Evolutionary conservation across 2,797 vertebrate genomes (phyloP).

Genomic region (Enteromius thamalakanensis): DNA sequence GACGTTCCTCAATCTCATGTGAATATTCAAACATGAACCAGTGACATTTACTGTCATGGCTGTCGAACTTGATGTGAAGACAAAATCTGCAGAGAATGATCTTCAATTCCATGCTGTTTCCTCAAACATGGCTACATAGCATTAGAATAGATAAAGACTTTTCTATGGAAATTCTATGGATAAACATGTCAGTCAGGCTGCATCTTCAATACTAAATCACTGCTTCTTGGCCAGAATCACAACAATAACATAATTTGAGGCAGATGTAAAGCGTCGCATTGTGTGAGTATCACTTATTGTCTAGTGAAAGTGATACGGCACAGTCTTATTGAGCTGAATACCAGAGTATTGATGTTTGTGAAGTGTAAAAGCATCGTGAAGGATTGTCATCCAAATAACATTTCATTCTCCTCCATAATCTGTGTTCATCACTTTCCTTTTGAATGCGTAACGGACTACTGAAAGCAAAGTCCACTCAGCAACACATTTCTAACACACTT

Average conservation of each 20-base stretch:
- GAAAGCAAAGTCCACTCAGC: not conserved
- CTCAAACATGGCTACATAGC: not conserved
- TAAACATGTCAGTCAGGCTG: not conserved
- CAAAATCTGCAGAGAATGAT: no score
- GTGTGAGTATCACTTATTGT: not conserved
- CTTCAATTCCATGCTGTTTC: not conserved
- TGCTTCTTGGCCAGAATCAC: not conserved
- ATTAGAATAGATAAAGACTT: not conserved
- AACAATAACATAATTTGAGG: not conserved
- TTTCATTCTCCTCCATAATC: constrained; percentile 4
- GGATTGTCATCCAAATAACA: not conserved
- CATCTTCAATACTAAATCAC: not conserved
- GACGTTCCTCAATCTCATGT: no score
- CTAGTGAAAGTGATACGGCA: not conserved
- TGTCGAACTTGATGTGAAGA: no score
- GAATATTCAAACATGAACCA: no score
- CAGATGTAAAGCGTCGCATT: not conserved
- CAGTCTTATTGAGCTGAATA: not conserved
- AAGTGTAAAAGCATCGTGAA: not conserved
- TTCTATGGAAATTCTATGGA: not conserved
- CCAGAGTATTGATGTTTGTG: not conserved
- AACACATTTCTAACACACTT: constrained; percentile 10
- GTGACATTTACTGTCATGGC: no score
- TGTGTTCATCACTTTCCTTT: not conserved
- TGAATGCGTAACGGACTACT: not conserved